phyloP scores from a whole-genome alignment of 2,113 vertebrate species.

The Lates calcarifer region DNA sequence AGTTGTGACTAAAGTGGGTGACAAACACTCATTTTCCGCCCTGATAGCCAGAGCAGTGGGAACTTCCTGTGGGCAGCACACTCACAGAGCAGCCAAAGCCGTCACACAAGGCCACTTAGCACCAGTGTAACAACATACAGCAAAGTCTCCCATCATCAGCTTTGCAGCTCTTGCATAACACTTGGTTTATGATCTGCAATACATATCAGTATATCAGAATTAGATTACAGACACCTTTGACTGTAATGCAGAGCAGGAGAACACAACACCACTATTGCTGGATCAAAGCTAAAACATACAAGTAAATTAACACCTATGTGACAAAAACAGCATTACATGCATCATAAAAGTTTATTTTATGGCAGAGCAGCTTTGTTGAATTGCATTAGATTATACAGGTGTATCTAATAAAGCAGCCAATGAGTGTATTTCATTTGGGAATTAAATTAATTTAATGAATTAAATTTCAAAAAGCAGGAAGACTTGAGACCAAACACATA shows the following conservation, averaged over 20 bases:
- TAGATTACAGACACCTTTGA: background rate
- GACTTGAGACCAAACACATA: background rate
- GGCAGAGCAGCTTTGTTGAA: background rate
- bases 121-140: conserved; percentile 11
- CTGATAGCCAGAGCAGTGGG: conserved; percentile 84
- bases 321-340: background rate
- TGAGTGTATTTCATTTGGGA: background rate
- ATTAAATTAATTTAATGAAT: background rate
- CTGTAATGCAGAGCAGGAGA: background rate
- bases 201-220: background rate
- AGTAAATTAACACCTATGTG: background rate
- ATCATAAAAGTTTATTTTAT: background rate
- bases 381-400: background rate
- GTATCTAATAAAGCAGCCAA: background rate
- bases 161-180: conserved; percentile 11
- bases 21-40: conserved; percentile 85
- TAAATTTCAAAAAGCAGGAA: background rate
- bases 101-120: conserved; percentile 23
- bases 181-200: background rate
- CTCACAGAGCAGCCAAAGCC: conserved; percentile 70
- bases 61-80: conserved; percentile 79
- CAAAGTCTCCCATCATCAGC: conserved; percentile 22
- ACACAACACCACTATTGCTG: background rate
- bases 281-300: background rate
- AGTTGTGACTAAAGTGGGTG: conserved; percentile 71